Evolutionary conservation across 2,888 invertebrate genomes (phyloP).

Genomic region (Aromia moschata): DNA sequence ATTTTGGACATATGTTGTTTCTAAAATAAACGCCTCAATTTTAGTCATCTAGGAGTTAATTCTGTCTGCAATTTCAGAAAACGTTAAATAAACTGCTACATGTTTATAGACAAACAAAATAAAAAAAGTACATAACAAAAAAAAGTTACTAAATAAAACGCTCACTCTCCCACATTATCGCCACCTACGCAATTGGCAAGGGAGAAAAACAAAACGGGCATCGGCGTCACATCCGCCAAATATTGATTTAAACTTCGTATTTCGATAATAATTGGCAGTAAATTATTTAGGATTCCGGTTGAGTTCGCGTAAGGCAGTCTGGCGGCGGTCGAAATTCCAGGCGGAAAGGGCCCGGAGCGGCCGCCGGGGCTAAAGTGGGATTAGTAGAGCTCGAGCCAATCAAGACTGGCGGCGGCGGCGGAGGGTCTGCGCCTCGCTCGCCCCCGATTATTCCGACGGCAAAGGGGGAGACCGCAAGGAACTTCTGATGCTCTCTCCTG

Average conservation of each 20-base stretch:
- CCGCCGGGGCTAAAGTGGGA: slow-evolving; percentile 75
- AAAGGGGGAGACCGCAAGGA: slow-evolving; percentile 46
- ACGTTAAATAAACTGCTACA: no score
- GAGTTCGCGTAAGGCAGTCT: slow-evolving; percentile 50
- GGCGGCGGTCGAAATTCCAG: slow-evolving; percentile 43
- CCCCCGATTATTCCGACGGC: slow-evolving; percentile 46
- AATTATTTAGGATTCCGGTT: slow-evolving; percentile 54
- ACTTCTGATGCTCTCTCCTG: slow-evolving; percentile 31
- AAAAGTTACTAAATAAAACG: no score
- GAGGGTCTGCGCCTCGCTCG: slow-evolving; percentile 49
- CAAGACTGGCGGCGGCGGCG: slow-evolving; percentile 63
- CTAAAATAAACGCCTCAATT: no score
- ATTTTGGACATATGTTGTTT: no score
- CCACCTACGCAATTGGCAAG: no score
- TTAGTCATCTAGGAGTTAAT: no score
- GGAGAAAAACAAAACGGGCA: no score
- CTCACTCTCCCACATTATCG: no score
- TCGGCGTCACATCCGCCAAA: slow-evolving; percentile 17
- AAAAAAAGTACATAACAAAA: no score
- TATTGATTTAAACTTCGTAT: slow-evolving; percentile 34
- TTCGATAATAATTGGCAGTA: slow-evolving; percentile 55
- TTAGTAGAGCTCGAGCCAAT: slow-evolving; percentile 77
- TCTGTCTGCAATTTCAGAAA: no score
- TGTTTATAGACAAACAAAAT: no score
- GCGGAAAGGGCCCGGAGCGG: slow-evolving; percentile 68